Base-by-base conservation (phyloP, 2,888 invertebrate genomes). In the Mesochorus sp. region DNA sequence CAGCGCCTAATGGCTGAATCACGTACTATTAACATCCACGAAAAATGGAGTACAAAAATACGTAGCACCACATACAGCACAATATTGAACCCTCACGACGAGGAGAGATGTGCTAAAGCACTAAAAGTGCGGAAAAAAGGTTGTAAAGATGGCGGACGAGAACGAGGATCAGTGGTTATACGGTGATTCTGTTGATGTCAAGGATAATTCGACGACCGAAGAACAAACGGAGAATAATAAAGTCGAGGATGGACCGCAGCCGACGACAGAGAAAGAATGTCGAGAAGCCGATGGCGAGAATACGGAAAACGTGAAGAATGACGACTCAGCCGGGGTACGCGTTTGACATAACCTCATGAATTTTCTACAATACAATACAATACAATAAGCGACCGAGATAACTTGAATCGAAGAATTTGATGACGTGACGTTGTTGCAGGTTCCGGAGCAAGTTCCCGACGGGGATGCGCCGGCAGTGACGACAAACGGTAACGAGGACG, bases 151-250 rank as follows among this genome's bases (percentile, higher is more conserved):
- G 94, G 94, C 94, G 84, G 95, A 94, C 74, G 95, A 95, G 90
- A 96, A 95, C 91, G 97, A 97, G 89, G 97, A 97, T 92, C 95
- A 94, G 88, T 97, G 97, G 97, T 92, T 97, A 76, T 97, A 97
- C 87, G 97, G 97, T 17, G 96, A 96, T 86, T 94, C 95, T 0
- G 94, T 93, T 85, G 92, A 93, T 31, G 86, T 82, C 21, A 88
- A 89, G 76, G 93, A 92, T 53, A 85, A 85, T 44, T 85, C 89
- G 3, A 81, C 87, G 53, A 74, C 82, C 2, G 84, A 85, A 12
- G 80, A 82, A 12, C 86, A 86, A 49, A 75, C 82, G 49, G 87
- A 88, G 64, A 83, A 68, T 57, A 86, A 87, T 24, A 90, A 90
- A n/a, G n/a, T n/a, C 73, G 86, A 86, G 82, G 87, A 92, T 24